Base-by-base conservation (phyloP, 2,888 invertebrate species). In the Lepidocyrtoides sp. region DNA sequence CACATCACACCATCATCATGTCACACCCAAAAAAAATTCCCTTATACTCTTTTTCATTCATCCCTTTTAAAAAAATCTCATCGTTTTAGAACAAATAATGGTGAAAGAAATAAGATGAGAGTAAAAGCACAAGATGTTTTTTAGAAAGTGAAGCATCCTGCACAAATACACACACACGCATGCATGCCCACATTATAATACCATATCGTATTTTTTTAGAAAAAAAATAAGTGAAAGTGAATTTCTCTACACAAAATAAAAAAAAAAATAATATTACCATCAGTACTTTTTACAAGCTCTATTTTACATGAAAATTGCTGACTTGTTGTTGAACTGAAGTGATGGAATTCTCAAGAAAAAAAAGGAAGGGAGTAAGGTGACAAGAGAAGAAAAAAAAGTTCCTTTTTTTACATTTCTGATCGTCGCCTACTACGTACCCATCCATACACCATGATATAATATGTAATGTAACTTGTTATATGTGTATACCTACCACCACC, bases 291-390 rank as follows among this genome's bases (percentile, higher is more conserved):
- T n/a, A n/a, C n/a, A n/a, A 23, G 5, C n/a, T 14, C 60, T 10
- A 17, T 85, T 57, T 41, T 57, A 20, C 63, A 63, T 63, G 82
- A 89, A 89, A 89, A 89, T 89, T 83, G 89, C 89, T 83, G 83
- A 72, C 83, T 89, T 89, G 57, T 77, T 89, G 83, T 41, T n/a
- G 41, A 48, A 77, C 12, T 77, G 72, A 89, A 83, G 63, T 84
- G 89, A 89, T 84, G 89, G 89, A 89, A 89, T 84, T 72, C 54
- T 89, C 23, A 84, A 60, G 89, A 41, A 72, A 51, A 23, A 12
- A 17, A 72, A 32, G 20, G 36, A 54, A 72, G 69, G 48, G 36
- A 14, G 29, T 26, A 54, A 82, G 84, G 84, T 90, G 90, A 84
- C 89, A 89, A 77, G 36, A 36, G 60, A 82, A 60, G 23, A 63